Evolutionary conservation across 2,113 vertebrate species (phyloP).

Genomic region (Isurus oxyrinchus): DNA sequence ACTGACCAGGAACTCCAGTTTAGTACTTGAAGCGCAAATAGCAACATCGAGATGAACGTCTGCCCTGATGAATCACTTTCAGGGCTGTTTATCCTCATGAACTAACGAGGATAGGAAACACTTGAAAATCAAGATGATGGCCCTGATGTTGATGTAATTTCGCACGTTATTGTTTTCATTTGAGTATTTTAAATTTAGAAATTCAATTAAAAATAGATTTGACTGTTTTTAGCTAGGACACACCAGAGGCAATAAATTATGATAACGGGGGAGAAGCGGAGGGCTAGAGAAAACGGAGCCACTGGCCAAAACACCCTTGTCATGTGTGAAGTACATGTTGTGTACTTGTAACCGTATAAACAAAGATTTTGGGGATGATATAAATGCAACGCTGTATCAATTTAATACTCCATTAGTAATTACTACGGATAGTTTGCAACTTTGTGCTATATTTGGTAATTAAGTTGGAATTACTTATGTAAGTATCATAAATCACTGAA

Average conservation of each 20-base stretch:
- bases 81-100: background rate
- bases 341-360: background rate
- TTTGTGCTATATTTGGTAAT: background rate
- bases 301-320: background rate
- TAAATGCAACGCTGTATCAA: background rate
- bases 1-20: background rate
- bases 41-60: background rate
- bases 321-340: background rate
- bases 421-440: too few relatives aligned
- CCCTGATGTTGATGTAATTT: background rate
- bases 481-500: background rate
- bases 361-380: background rate
- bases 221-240: background rate
- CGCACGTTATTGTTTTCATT: background rate
- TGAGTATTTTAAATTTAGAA: background rate
- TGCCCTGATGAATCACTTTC: background rate
- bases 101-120: background rate
- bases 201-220: background rate
- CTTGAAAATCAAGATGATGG: background rate
- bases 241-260: background rate
- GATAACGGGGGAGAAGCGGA: background rate
- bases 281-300: background rate
- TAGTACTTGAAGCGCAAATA: background rate
- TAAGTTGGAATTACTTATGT: background rate
- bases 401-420: background rate